phyloP scores from a whole-genome alignment of 2,888 invertebrate species.

The Zele albiditarsus region DNA sequence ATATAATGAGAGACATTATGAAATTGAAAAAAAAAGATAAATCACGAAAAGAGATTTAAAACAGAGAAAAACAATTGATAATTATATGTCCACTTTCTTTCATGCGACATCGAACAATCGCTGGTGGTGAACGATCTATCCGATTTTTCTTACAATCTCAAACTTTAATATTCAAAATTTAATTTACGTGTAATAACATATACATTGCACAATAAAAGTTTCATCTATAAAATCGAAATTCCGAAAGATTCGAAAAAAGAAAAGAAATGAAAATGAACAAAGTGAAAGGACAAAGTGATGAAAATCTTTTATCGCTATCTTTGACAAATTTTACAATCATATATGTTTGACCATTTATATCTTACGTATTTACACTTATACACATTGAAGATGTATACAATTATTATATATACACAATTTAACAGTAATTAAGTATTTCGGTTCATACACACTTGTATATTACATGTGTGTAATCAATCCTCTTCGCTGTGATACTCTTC shows the following conservation, averaged over 20 bases:
- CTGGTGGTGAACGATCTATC: slow-evolving; percentile 32
- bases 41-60: background rate
- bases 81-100: background rate
- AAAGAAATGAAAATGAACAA: slow-evolving; percentile 39
- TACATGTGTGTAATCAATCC: slow-evolving; percentile 44
- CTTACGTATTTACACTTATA: slow-evolving; percentile 36
- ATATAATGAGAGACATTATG: background rate
- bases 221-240: background rate
- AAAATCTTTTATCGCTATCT: slow-evolving; percentile 11
- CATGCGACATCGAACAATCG: slow-evolving; percentile 31
- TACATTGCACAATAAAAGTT: background rate
- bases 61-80: background rate
- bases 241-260: background rate
- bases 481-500: slow-evolving; percentile 55
- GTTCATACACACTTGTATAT: slow-evolving; percentile 33
- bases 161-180: slow-evolving; percentile 13
- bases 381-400: slow-evolving; percentile 37
- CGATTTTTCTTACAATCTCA: background rate
- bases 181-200: background rate
- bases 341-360: slow-evolving; percentile 36
- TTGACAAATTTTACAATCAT: slow-evolving; percentile 26
- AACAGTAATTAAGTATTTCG: slow-evolving; percentile 19
- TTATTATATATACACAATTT: slow-evolving; percentile 4
- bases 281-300: slow-evolving; percentile 33
- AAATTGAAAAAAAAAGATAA: background rate